Evolutionary conservation across 2,113 vertebrate genomes (phyloP).

Genomic region (Triplophysa dalaica): DNA sequence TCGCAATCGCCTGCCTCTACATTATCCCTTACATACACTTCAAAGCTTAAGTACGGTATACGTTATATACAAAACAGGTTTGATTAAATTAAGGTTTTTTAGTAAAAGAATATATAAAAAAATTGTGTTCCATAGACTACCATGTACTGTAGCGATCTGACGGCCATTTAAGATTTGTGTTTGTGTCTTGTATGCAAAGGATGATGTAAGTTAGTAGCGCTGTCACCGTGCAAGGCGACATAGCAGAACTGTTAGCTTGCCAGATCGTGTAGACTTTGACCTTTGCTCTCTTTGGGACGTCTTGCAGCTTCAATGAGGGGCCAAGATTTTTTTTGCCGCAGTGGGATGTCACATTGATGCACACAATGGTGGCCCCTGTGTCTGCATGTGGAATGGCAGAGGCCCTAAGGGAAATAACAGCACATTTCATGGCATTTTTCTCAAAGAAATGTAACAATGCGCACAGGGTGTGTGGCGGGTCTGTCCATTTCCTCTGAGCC

Average conservation of each 20-base stretch:
- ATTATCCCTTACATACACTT: no score
- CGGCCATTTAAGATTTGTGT: not conserved
- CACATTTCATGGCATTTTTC: slow-evolving; percentile 38
- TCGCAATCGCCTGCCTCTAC: no score
- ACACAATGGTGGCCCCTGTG: not conserved
- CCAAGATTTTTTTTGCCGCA: slow-evolving; percentile 5
- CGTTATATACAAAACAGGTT: no score
- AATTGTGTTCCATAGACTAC: no score
- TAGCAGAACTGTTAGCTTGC: not conserved
- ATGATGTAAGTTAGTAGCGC: slow-evolving; percentile 15
- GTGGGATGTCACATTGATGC: slow-evolving; percentile 9
- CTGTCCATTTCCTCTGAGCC: slow-evolving; percentile 6
- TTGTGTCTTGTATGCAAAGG: not conserved
- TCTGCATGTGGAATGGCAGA: slow-evolving; percentile 1
- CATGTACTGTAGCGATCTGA: no score
- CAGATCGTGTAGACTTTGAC: slow-evolving; percentile 23
- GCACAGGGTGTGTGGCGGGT: slow-evolving; percentile 10
- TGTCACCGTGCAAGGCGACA: not conserved
- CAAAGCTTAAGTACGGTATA: no score
- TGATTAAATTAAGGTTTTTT: no score
- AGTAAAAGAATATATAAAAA: no score
- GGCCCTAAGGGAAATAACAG: slow-evolving; percentile 32
- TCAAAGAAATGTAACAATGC: slow-evolving; percentile 37
- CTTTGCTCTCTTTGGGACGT: slow-evolving; percentile 1
- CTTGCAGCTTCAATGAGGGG: slow-evolving; percentile 1